Evolutionary conservation across 2,113 vertebrate species (phyloP).

Genomic region (Nerophis ophidion): DNA sequence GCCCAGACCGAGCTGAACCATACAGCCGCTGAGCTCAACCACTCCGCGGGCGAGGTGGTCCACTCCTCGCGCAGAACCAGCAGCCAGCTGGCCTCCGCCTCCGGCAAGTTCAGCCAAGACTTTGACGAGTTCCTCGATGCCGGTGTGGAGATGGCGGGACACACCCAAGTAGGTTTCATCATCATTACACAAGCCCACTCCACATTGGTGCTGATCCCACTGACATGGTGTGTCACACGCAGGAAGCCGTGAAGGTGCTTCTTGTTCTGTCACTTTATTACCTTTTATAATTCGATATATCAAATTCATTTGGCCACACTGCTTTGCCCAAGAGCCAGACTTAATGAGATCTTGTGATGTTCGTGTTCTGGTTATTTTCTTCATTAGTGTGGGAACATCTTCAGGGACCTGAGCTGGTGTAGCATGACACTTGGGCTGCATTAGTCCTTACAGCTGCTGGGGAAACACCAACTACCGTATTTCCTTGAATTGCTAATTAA

Average conservation of each 20-base stretch:
- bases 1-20: slow-evolving; percentile 96
- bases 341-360: slow-evolving; percentile 61
- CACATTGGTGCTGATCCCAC: slow-evolving; percentile 6
- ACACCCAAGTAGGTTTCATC: slow-evolving; percentile 82
- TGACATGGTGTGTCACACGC: slow-evolving; percentile 1
- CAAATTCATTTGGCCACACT: slow-evolving; percentile 43
- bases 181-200: slow-evolving; percentile 8
- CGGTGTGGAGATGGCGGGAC: slow-evolving; percentile 97
- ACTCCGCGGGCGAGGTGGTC: slow-evolving; percentile 95
- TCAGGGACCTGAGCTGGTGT: slow-evolving; percentile 53
- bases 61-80: slow-evolving; percentile 92
- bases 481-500: too few species aligned
- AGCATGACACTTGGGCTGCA: slow-evolving; percentile 46
- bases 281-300: slow-evolving; percentile 42
- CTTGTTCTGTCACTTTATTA: slow-evolving; percentile 25
- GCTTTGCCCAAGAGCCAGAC: slow-evolving; percentile 44
- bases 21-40: slow-evolving; percentile 94
- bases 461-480: too few species aligned
- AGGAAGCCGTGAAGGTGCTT: neutral
- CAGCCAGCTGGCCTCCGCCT: slow-evolving; percentile 88
- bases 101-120: slow-evolving; percentile 95
- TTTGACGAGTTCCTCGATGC: slow-evolving; percentile 98
- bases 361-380: slow-evolving; percentile 64
- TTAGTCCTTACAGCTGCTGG: slow-evolving; percentile 30
- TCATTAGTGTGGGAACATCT: slow-evolving; percentile 61